phyloP scores from a whole-genome alignment of 2,113 vertebrate species.

The Sisor rabdophorus region DNA sequence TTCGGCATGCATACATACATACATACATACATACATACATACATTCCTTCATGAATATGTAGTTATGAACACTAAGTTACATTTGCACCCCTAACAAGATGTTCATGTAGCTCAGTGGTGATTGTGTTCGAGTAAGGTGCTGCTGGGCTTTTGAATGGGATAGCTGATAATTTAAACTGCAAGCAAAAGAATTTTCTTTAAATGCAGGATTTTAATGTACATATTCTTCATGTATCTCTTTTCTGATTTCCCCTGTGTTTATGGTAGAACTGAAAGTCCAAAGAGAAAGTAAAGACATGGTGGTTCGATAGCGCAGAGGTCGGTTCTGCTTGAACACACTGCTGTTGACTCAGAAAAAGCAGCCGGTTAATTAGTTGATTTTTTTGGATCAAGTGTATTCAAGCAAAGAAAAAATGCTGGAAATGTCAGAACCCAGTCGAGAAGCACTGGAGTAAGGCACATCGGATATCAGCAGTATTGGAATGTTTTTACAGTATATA shows the following conservation, averaged over 20 bases:
- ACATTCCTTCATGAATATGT: not conserved
- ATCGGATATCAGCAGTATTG: not conserved
- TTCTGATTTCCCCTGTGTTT: conserved; percentile 1
- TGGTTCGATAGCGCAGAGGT: not conserved
- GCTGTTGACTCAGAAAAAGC: conserved; percentile 1
- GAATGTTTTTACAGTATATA: not conserved
- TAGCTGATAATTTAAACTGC: not conserved
- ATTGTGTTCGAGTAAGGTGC: too few species aligned
- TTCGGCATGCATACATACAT: not conserved
- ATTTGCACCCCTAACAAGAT: too few species aligned
- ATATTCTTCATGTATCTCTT: not conserved
- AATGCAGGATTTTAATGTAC: not conserved
- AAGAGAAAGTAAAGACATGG: not conserved
- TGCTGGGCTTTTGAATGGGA: too few species aligned
- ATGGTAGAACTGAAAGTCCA: not conserved
- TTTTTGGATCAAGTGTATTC: conserved; percentile 3
- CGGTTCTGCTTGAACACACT: conserved; percentile 1
- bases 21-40: not conserved
- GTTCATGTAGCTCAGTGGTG: too few species aligned
- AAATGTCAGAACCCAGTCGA: not conserved
- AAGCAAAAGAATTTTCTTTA: not conserved
- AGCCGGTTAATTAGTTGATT: conserved; percentile 6
- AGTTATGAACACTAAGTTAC: too few species aligned
- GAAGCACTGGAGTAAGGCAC: not conserved
- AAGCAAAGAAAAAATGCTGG: not conserved